phyloP scores from a whole-genome alignment of 2,888 invertebrate species.

The Mimumesa dahlbomi region DNA sequence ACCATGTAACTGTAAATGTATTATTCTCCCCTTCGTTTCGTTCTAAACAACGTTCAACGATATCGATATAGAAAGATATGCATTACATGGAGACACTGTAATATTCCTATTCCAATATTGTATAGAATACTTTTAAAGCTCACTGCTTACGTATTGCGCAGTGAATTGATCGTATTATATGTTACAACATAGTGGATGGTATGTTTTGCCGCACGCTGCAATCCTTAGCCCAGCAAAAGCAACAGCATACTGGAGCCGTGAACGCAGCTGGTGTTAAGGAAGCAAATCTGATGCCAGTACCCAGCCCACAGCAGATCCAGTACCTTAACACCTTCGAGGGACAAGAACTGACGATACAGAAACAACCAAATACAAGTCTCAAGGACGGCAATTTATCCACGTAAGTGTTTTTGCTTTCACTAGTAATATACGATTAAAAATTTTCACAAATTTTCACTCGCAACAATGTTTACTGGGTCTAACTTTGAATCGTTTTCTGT shows the following conservation, averaged over 20 bases:
- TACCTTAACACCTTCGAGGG: conserved; percentile 98
- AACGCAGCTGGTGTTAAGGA: conserved; percentile 84
- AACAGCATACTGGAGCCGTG: conserved; percentile 78
- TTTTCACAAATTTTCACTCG: no score
- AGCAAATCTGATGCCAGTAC: conserved; percentile 96
- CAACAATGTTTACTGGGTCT: no score
- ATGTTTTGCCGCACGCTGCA: conserved; percentile 85
- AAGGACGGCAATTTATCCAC: conserved; percentile 88
- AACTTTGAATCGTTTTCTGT: background rate
- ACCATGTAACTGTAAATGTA: no score
- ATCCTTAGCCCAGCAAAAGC: conserved; percentile 84
- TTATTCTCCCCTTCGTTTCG: no score
- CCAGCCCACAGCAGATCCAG: conserved; percentile 97
- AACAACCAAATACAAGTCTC: conserved; percentile 95
- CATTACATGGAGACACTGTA: no score
- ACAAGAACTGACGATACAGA: conserved; percentile 97
- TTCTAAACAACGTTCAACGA: no score
- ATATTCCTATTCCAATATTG: background rate
- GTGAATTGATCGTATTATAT: conserved; percentile 49
- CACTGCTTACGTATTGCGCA: conserved; percentile 18
- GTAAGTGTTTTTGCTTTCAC: conserved; percentile 81
- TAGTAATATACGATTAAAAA: background rate
- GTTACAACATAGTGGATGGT: conserved; percentile 81
- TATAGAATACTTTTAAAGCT: conserved; percentile 37
- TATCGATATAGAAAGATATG: no score